A percentile compares a stretch with the other conserved stretches of the same genome.
Conservation (phyloP, 2,113 vertebrate species). For the Cnemophilus loriae region DNA sequence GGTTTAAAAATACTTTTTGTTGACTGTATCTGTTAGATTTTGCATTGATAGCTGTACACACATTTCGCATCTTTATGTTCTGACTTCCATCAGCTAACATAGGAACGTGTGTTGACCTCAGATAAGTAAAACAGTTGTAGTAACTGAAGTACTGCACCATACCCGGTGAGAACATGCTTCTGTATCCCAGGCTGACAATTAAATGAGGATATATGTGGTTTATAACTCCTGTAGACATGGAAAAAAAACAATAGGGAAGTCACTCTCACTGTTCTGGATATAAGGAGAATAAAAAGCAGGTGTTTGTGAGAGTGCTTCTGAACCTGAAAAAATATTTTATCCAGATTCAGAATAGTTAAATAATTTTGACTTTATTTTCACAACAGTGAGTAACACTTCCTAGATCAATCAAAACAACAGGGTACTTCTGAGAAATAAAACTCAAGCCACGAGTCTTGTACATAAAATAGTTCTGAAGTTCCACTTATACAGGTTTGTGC, state of each 20-base stretch:
- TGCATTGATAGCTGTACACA: not conserved
- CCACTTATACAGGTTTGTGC: not conserved
- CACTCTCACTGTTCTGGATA: not conserved
- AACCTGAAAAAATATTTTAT: not conserved
- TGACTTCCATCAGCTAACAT: not conserved
- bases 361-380: not conserved
- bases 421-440: not conserved
- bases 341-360: not conserved
- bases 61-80: not conserved
- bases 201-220: not conserved
- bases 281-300: not conserved
- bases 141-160: not conserved
- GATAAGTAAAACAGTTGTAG: not conserved
- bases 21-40: not conserved
- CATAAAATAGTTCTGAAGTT: not conserved
- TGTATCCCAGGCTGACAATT: not conserved
- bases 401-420: not conserved
- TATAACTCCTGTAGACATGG: not conserved
- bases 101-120: not conserved
- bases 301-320: not conserved
- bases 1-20: not conserved
- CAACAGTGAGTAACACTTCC: not conserved
- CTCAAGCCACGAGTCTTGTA: not conserved
- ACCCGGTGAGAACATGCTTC: not conserved
- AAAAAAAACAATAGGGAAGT: not conserved